These are phyloP conservation scores for Hylomyscus alleni DNA, from an alignment of 2,797 vertebrate species.

Conservation along the genomic window DNA sequence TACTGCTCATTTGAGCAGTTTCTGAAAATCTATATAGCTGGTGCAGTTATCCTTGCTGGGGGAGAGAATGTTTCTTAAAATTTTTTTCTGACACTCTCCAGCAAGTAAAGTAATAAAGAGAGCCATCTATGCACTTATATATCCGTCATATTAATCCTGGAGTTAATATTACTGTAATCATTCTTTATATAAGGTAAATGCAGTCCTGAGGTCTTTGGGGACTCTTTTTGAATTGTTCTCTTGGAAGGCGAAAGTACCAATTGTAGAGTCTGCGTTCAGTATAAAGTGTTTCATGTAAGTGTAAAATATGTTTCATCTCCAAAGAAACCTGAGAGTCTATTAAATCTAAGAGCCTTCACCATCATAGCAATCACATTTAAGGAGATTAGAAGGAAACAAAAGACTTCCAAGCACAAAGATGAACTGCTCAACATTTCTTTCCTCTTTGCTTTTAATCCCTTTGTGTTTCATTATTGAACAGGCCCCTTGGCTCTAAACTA, in stretches of 20 bases:
- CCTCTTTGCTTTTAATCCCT: slow-evolving; percentile 39
- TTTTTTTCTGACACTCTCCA: slow-evolving; percentile 35
- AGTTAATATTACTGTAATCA: slow-evolving; percentile 48
- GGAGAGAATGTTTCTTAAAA: slow-evolving; percentile 30
- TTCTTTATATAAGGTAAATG: slow-evolving; percentile 44
- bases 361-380: slow-evolving; percentile 17
- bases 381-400: slow-evolving; percentile 64
- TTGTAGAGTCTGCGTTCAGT: neutral
- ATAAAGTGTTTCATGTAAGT: slow-evolving; percentile 48
- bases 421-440: neutral
- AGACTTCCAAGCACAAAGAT: slow-evolving; percentile 13
- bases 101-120: slow-evolving; percentile 66
- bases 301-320: slow-evolving; percentile 38
- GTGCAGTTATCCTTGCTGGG: neutral
- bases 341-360: slow-evolving; percentile 39
- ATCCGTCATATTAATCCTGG: slow-evolving; percentile 54
- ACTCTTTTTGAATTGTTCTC: slow-evolving; percentile 47
- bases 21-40: slow-evolving; percentile 68
- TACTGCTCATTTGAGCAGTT: slow-evolving; percentile 65
- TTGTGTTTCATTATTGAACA: slow-evolving; percentile 47
- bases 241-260: neutral
- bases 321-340: slow-evolving; percentile 40
- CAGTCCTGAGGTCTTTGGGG: slow-evolving; percentile 33
- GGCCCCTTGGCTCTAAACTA: neutral
- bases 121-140: neutral